A percentile compares a stretch with the other conserved stretches of the same genome.
These are phyloP conservation scores for Ormyrus labotus DNA, from an alignment of 2,888 invertebrate genomes.

Conservation along the genomic window DNA sequence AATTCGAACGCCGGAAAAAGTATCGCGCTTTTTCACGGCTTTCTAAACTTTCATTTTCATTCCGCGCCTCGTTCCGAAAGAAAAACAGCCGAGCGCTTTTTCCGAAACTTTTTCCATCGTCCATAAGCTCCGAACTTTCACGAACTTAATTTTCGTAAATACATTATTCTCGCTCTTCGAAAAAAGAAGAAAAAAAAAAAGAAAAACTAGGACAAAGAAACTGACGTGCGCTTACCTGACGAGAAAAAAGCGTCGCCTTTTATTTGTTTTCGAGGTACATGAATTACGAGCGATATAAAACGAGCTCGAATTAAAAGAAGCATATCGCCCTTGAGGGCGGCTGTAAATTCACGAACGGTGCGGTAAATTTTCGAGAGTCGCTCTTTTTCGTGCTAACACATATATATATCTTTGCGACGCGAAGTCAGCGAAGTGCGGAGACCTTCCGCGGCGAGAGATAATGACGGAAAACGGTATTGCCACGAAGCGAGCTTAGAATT, in stretches of 20 bases:
- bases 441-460: slow-evolving; percentile 8
- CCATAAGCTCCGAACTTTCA: no score
- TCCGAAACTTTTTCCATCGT: no score
- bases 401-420: background rate
- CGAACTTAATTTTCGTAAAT: no score
- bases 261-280: background rate
- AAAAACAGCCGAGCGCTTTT: background rate
- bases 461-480: background rate
- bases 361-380: no score
- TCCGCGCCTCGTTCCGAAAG: background rate
- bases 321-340: background rate
- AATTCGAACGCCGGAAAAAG: slow-evolving; percentile 34
- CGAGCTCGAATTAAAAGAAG: background rate
- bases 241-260: background rate
- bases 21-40: slow-evolving; percentile 17
- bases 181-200: background rate
- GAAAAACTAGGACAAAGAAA: background rate
- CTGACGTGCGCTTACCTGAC: background rate
- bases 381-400: background rate
- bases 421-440: slow-evolving; percentile 4
- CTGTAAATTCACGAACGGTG: no score
- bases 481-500: background rate
- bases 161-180: background rate
- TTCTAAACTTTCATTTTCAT: slow-evolving; percentile 41
- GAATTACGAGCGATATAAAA: background rate